phyloP scores from a whole-genome alignment of 2,797 vertebrate genomes.

The Okamejei kenojei region DNA sequence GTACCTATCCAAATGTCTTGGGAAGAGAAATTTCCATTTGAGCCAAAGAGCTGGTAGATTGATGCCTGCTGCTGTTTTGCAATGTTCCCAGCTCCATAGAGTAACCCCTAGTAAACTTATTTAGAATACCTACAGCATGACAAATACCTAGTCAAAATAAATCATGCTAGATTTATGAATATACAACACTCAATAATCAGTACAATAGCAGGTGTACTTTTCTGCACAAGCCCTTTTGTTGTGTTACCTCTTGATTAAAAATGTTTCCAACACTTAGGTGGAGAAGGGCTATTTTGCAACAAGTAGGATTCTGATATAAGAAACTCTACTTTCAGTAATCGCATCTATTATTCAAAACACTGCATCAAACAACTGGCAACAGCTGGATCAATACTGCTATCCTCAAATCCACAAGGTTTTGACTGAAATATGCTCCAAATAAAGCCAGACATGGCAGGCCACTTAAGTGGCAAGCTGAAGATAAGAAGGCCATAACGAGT shows the following conservation, averaged over 20 bases:
- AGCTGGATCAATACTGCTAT: background rate
- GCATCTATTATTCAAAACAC: background rate
- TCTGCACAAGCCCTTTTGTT: background rate
- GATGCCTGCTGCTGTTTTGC: background rate
- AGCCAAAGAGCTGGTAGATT: background rate
- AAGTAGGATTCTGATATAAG: background rate
- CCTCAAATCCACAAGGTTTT: background rate
- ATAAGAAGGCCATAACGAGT: background rate
- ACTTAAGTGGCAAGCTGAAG: background rate
- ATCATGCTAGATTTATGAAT: background rate
- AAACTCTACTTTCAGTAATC: background rate
- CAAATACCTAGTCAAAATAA: background rate
- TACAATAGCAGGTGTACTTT: background rate
- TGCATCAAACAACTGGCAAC: background rate
- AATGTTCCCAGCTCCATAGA: background rate
- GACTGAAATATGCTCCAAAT: background rate
- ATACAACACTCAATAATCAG: background rate
- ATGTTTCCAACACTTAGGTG: background rate
- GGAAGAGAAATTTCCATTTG: background rate
- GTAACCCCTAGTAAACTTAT: background rate
- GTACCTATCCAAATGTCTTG: background rate
- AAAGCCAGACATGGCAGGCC: background rate
- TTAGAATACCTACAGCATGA: background rate
- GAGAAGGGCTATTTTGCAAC: background rate
- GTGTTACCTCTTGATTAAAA: background rate